These are phyloP conservation scores for Cerastis rubricosa DNA, from an alignment of 2,888 invertebrate species.

Conservation along the genomic window DNA sequence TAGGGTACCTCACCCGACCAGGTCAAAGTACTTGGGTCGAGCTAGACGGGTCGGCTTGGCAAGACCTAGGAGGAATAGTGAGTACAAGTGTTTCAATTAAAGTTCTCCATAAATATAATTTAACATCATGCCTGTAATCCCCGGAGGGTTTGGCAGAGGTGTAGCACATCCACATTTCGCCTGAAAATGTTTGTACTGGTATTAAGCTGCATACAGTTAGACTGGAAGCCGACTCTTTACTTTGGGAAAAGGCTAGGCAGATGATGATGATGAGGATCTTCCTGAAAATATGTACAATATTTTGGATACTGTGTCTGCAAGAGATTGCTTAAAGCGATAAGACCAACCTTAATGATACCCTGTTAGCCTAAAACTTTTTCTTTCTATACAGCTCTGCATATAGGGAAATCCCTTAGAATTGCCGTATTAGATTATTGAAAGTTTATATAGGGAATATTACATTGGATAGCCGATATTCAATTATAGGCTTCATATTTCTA, in stretches of 20 bases:
- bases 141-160: not conserved
- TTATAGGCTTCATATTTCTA: not conserved
- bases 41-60: constrained; percentile 84
- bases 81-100: constrained; percentile 64
- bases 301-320: not conserved
- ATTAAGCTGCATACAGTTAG: not conserved
- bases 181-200: not conserved
- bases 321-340: not conserved
- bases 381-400: not conserved
- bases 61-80: constrained; percentile 80
- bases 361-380: not conserved
- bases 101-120: not conserved
- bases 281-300: not conserved
- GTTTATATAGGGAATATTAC: not conserved
- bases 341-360: not conserved
- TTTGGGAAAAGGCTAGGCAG: not conserved
- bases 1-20: constrained; percentile 67
- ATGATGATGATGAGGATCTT: not conserved
- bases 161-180: not conserved
- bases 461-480: constrained; percentile 9
- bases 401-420: not conserved
- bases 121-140: not conserved
- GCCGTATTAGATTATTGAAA: not conserved
- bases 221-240: not conserved
- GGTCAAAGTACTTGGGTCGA: constrained; percentile 84